phyloP scores from a whole-genome alignment of 2,113 vertebrate species.

The Holacanthus passer region DNA sequence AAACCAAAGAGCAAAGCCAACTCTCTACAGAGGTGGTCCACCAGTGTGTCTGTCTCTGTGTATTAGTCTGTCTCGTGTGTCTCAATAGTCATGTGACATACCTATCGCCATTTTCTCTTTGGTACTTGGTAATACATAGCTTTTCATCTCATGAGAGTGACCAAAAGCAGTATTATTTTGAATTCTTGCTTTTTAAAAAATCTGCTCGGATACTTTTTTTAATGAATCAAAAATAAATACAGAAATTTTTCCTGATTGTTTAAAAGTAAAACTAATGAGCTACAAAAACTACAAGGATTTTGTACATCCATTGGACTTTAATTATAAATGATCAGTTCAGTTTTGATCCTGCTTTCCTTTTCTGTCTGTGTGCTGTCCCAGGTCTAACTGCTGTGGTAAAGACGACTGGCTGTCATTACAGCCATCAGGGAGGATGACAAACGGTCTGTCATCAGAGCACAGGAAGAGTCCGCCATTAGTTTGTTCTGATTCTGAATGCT shows the following conservation, averaged over 20 bases:
- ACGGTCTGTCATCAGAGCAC: slow-evolving; percentile 5
- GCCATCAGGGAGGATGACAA: slow-evolving; percentile 1
- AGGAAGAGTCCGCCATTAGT: slow-evolving; percentile 2
- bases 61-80: not conserved
- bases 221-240: not conserved
- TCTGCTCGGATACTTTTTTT: not conserved
- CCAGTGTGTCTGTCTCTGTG: not conserved
- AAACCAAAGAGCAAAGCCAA: slow-evolving; percentile 2
- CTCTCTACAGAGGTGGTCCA: slow-evolving; percentile 16
- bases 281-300: not conserved
- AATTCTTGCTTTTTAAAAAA: not conserved
- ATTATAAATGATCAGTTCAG: not conserved
- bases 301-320: not conserved
- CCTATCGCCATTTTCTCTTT: not conserved
- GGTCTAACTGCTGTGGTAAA: slow-evolving; percentile 13
- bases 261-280: not conserved
- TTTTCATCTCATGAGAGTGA: not conserved
- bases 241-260: not conserved
- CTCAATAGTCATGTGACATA: not conserved
- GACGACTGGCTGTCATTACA: slow-evolving; percentile 7
- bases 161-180: no score
- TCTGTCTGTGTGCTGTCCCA: not conserved
- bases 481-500: slow-evolving; percentile 12
- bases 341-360: not conserved
- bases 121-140: not conserved